A percentile compares a stretch with the other conserved stretches of the same genome.
phyloP scores from a whole-genome alignment of 2,888 invertebrate species.

The Hirudinaria manillensis region DNA sequence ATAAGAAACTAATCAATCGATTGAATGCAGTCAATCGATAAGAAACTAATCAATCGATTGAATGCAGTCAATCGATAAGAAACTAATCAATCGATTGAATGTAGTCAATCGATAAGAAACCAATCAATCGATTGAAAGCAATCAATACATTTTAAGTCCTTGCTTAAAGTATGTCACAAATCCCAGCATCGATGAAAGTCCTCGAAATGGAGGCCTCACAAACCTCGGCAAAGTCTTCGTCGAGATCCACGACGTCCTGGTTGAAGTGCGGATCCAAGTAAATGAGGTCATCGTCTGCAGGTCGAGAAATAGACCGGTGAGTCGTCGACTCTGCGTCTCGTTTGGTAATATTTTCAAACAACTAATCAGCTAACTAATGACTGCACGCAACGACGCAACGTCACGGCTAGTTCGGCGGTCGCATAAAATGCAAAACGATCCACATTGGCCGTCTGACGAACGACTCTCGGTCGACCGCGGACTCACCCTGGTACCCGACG shows the following conservation, averaged over 20 bases:
- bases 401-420: too few relatives aligned
- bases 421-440: neutral
- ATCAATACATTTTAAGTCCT: neutral
- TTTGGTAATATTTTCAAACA: too few relatives aligned
- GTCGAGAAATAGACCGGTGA: slow-evolving; percentile 22
- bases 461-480: neutral
- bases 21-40: too few relatives aligned
- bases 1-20: too few relatives aligned
- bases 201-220: neutral
- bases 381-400: too few relatives aligned
- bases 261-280: slow-evolving; percentile 90
- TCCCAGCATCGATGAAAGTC: neutral
- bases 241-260: slow-evolving; percentile 81
- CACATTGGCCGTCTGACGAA: neutral
- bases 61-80: too few relatives aligned
- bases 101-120: too few relatives aligned
- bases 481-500: slow-evolving; percentile 74
- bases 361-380: too few relatives aligned
- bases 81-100: too few relatives aligned
- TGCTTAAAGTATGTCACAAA: neutral
- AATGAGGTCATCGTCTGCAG: slow-evolving; percentile 76
- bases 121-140: neutral
- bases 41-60: too few relatives aligned
- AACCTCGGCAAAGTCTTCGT: slow-evolving; percentile 57
- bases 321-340: too few relatives aligned